These are phyloP conservation scores for Crax fasciolata DNA, from an alignment of 2,797 vertebrate genomes.

Conservation along the genomic window DNA sequence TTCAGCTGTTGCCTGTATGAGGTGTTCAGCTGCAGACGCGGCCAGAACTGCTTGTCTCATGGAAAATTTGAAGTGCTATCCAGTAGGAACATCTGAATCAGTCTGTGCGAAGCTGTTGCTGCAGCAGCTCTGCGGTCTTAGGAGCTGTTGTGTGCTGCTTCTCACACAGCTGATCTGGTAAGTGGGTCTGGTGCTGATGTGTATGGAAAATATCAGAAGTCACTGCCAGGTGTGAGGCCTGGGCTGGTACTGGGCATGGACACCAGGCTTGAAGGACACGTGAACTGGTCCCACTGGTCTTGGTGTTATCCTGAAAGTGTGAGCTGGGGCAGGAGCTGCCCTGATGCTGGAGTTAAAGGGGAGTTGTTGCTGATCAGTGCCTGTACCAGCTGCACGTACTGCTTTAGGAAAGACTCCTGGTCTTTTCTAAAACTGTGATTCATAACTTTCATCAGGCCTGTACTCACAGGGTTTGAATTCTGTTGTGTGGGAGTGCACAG, in stretches of 20 bases:
- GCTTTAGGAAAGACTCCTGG: neutral
- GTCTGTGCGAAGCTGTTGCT: neutral
- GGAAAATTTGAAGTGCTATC: neutral
- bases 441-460: neutral
- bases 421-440: neutral
- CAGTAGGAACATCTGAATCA: neutral
- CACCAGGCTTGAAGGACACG: neutral
- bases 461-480: neutral
- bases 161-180: neutral
- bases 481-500: neutral
- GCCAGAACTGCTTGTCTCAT: slow-evolving; percentile 7
- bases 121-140: accelerated
- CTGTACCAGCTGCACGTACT: neutral
- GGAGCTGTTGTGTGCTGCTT: neutral
- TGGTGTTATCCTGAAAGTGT: neutral
- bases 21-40: neutral
- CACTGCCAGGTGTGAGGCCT: neutral
- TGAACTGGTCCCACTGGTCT: neutral
- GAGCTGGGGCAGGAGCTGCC: neutral
- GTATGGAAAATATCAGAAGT: neutral
- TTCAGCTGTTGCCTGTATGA: neutral
- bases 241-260: neutral
- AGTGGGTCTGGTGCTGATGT: neutral
- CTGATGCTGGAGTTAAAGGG: neutral
- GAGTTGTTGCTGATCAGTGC: neutral